These are phyloP conservation scores for Oikopleura vanhoeffeni DNA, from an alignment of 23 tunicate species.

Conservation along the genomic window DNA sequence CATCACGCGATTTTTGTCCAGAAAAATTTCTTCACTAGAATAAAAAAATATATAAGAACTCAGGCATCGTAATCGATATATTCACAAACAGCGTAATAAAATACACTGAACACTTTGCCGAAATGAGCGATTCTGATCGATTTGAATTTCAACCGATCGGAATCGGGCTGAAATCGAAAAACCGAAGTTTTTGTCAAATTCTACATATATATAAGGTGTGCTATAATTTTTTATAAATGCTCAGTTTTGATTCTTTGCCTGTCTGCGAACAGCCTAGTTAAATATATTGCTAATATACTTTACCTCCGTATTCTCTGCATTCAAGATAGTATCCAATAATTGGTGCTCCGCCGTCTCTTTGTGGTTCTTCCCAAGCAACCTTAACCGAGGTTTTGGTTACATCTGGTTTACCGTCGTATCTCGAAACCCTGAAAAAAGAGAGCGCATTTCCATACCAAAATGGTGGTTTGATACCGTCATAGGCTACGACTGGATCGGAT, in stretches of 20 bases:
- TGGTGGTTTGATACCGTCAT: constrained; percentile 78
- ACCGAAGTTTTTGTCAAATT: not conserved
- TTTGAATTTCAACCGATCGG: too few relatives aligned
- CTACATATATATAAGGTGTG: not conserved
- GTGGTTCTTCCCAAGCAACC: constrained; percentile 72
- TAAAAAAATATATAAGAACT: too few relatives aligned
- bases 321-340: constrained; percentile 63
- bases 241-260: not conserved
- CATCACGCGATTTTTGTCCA: too few relatives aligned
- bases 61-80: too few relatives aligned
- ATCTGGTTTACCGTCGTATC: constrained; percentile 42
- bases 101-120: too few relatives aligned
- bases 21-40: too few relatives aligned
- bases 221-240: too few relatives aligned
- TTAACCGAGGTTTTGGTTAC: constrained; percentile 62
- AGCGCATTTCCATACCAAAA: constrained; percentile 72
- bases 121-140: too few relatives aligned
- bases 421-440: constrained; percentile 44
- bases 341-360: constrained; percentile 66
- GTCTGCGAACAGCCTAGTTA: not conserved
- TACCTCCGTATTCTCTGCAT: constrained; percentile 20
- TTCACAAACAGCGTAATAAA: too few relatives aligned
- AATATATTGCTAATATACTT: not conserved
- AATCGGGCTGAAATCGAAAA: too few relatives aligned
- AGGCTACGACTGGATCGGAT: constrained; percentile 45